Evolutionary conservation across 2,888 invertebrate species (phyloP).

Genomic region (Slavum lentiscoides): DNA sequence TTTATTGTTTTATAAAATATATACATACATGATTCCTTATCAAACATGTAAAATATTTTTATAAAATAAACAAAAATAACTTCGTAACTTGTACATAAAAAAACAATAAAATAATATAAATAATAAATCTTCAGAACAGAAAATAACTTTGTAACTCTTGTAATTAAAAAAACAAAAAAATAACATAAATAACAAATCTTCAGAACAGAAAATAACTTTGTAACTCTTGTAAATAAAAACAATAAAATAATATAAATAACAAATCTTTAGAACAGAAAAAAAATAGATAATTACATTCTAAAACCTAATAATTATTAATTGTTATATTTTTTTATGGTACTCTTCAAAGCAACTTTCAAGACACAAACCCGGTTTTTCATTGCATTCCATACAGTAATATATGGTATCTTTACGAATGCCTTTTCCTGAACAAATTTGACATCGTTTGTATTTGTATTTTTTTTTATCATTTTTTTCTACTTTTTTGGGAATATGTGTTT

Average conservation of each 20-base stretch:
- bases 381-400: slow-evolving; percentile 8
- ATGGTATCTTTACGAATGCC: slow-evolving; percentile 32
- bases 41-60: too few species aligned
- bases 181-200: too few species aligned
- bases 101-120: neutral
- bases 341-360: slow-evolving; percentile 6
- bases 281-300: neutral
- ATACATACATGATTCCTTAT: too few species aligned
- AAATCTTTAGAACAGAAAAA: too few species aligned
- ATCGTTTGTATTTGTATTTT: slow-evolving; percentile 16
- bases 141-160: too few species aligned
- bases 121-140: too few species aligned
- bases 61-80: too few species aligned
- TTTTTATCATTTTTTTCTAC: slow-evolving; percentile 13
- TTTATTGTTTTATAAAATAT: too few species aligned
- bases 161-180: neutral
- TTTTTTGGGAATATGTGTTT: slow-evolving; percentile 4
- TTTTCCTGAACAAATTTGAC: slow-evolving; percentile 26
- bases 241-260: too few species aligned
- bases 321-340: slow-evolving; percentile 13
- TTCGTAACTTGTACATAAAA: too few species aligned
- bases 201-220: too few species aligned
- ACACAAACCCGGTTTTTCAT: slow-evolving; percentile 8
- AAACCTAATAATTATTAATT: slow-evolving; percentile 4
- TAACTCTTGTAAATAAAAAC: too few species aligned